Evolutionary conservation across 2,113 vertebrate species (phyloP).

Genomic region (Acrocephalus arundinaceus): DNA sequence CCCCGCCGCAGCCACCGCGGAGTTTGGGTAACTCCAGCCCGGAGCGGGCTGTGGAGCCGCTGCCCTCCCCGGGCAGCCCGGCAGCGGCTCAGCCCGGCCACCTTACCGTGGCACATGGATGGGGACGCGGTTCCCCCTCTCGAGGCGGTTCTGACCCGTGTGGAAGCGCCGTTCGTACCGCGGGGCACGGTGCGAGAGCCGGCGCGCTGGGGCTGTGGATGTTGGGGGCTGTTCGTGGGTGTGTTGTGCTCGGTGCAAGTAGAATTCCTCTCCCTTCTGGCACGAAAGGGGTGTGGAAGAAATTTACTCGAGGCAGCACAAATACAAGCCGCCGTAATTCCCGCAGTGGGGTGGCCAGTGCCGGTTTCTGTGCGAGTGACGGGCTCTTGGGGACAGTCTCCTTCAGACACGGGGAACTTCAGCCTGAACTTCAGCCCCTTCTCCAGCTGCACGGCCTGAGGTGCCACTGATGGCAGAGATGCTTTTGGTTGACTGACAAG

Average conservation of each 20-base stretch:
- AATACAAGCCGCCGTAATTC: accelerated
- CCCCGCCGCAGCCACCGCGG: not conserved
- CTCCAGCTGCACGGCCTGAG: not conserved
- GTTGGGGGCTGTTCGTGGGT: not conserved
- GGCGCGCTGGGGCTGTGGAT: accelerated
- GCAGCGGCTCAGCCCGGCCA: not conserved
- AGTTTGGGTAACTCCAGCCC: not conserved
- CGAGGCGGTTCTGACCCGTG: not conserved
- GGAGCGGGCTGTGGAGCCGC: not conserved
- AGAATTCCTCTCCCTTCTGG: not conserved
- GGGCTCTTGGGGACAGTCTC: not conserved
- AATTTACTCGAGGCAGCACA: not conserved
- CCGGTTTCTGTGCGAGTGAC: not conserved
- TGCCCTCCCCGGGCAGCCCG: not conserved
- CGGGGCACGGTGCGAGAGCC: accelerated
- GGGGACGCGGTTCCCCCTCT: not conserved
- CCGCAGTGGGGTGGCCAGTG: not conserved
- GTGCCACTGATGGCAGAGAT: not conserved
- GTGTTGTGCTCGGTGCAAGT: not conserved
- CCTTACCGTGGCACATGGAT: accelerated
- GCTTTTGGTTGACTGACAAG: not conserved
- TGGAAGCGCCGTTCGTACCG: accelerated
- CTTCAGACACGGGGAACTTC: not conserved
- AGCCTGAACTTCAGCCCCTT: not conserved
- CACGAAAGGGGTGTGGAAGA: not conserved